Conservation (phyloP, 1,140 invertebrate genomes). For the Drosophila sulfurigaster region DNA sequence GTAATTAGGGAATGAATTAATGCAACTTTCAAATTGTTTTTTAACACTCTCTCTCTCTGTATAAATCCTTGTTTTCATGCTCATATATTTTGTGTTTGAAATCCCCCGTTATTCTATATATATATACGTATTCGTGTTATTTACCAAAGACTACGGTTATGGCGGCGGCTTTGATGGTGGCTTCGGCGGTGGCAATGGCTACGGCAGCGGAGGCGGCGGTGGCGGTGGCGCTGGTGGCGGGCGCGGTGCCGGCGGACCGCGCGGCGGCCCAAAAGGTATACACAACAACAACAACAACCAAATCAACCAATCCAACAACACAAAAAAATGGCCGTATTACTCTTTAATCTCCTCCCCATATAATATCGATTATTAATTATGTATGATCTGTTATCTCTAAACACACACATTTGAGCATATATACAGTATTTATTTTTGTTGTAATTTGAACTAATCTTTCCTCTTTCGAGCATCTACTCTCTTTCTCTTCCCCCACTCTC, state of each 20-base stretch:
- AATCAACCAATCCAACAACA: conserved; percentile 4
- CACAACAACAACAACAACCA: conserved; percentile 15
- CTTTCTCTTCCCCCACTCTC: background rate
- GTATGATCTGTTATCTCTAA: conserved; percentile 33
- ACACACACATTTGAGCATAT: conserved; percentile 29
- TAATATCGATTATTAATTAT: conserved; percentile 13
- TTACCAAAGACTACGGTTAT: conserved; percentile 79
- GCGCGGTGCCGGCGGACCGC: conserved; percentile 69
- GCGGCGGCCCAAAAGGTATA: conserved; percentile 84
- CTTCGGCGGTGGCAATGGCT: conserved; percentile 67
- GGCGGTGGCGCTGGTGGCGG: conserved; percentile 76
- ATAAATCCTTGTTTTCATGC: conserved; percentile 64
- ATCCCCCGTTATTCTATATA: conserved; percentile 14
- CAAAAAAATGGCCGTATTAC: conserved; percentile 13
- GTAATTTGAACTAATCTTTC: conserved; percentile 54
- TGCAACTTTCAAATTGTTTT: conserved; percentile 29
- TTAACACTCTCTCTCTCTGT: conserved; percentile 10
- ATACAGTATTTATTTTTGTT: conserved; percentile 30
- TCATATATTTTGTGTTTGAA: conserved; percentile 61
- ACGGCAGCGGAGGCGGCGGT: conserved; percentile 69
- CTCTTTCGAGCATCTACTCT: conserved; percentile 36
- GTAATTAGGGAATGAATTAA: conserved; percentile 1
- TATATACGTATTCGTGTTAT: no score
- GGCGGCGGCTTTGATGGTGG: conserved; percentile 84
- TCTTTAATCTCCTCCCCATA: conserved; percentile 18